Conservation (phyloP, 2,888 invertebrate species). For the Dasypogon diadema region DNA sequence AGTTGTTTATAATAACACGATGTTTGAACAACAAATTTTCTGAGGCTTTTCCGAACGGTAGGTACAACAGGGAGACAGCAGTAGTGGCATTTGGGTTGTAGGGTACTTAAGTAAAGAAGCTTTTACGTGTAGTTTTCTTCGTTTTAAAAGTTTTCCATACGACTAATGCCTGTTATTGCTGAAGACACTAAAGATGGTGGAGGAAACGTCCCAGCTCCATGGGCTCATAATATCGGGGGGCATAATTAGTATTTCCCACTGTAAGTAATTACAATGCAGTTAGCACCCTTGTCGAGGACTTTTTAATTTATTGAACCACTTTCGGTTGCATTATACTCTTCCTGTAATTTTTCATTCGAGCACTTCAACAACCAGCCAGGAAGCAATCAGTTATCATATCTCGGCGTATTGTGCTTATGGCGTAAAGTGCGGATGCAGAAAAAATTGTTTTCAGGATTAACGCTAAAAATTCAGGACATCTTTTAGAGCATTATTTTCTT, state of each 20-base stretch:
- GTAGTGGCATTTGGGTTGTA: conserved; percentile 16
- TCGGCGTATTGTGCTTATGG: not conserved
- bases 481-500: too few species aligned
- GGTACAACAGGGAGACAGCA: not conserved
- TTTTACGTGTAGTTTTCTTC: conserved; percentile 12
- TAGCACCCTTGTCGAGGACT: not conserved
- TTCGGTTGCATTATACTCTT: conserved; percentile 28
- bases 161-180: not conserved
- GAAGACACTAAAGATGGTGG: not conserved
- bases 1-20: conserved; percentile 25
- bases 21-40: conserved; percentile 26
- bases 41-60: conserved; percentile 7
- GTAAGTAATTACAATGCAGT: conserved; percentile 11
- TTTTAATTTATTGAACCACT: conserved; percentile 41
- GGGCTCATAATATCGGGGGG: conserved; percentile 6
- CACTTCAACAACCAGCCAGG: not conserved
- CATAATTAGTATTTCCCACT: conserved; percentile 27
- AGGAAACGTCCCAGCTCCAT: conserved; percentile 1
- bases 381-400: conserved; percentile 12
- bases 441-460: too few species aligned
- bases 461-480: too few species aligned
- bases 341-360: not conserved
- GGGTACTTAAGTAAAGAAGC: conserved; percentile 36
- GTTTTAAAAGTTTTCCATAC: conserved; percentile 15
- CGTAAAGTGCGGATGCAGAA: too few species aligned